Evolutionary conservation across 2,113 vertebrate genomes (phyloP), one percentile per base, ranked within the genome.

Genomic region (Motacilla alba): DNA sequence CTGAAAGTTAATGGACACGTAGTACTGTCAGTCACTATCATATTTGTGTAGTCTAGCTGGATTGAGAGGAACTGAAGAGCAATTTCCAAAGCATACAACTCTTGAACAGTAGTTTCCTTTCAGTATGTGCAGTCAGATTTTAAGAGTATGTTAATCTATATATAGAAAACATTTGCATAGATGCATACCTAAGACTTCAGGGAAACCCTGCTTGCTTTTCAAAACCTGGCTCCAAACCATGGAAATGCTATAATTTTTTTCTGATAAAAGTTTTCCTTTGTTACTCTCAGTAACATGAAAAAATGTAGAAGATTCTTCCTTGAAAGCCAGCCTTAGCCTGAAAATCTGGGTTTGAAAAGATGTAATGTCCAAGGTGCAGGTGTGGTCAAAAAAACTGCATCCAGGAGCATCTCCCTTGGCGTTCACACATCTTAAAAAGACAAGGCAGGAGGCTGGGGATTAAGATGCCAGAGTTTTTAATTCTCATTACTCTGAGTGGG

Each of bases 401-500:
- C 35, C 41, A 72, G 53, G 76, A 84, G 33, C 62, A 73, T 75
- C 66, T 84, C 52, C 21, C 26, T 82, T 72, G 41, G 49, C 26
- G 27, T 73, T 72, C 21, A 37, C 53, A 30, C 18, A 53, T 93
- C 23, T 95, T 69, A 46, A 82, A 82, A 87, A 89, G 41, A 37
- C 41, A 53, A 91, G 39, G 41, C 73, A 83, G 62, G 49, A 91
- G 62, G 19, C 64, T 92, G 76, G 31, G 30, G 60, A 93, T 79
- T 44, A 72, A 68, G 77, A 76, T 72, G 28, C 62, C 11, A 4
- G 26, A 56, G 18, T 53, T 82, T 63, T 93, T 87, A 68, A 69
- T 91, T 94, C 31, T 89, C 4, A 26, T 91, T 95, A 58, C n/a
- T 94, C 53, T 73, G 89, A 87, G 95, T 93, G 89, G 77, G 94